Conservation (phyloP, 1,140 invertebrate genomes). For the Drosophila busckii region DNA sequence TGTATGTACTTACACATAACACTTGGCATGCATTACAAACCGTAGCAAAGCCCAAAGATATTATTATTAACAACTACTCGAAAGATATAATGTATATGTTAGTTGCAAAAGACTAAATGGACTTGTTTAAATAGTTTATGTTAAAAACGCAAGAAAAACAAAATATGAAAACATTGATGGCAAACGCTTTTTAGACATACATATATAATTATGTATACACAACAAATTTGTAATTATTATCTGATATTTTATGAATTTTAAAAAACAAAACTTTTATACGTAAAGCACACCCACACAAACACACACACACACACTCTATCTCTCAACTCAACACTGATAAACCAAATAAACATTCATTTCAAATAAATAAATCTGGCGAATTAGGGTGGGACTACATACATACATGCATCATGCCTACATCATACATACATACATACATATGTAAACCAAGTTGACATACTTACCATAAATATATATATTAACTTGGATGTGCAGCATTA, state of each 20-base stretch:
- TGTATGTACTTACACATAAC: conserved; percentile 48
- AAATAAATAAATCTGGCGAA: conserved; percentile 28
- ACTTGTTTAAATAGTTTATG: conserved; percentile 53
- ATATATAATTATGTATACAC: conserved; percentile 35
- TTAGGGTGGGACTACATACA: conserved; percentile 40
- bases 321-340: conserved; percentile 27
- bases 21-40: conserved; percentile 36
- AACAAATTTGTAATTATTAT: conserved; percentile 71
- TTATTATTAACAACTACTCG: conserved; percentile 58
- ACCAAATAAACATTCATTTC: conserved; percentile 58
- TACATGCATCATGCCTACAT: conserved; percentile 26
- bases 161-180: conserved; percentile 25
- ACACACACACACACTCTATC: conserved; percentile 23
- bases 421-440: conserved; percentile 27
- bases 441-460: conserved; percentile 11
- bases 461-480: conserved; percentile 29
- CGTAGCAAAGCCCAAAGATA: conserved; percentile 71
- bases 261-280: conserved; percentile 72
- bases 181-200: conserved; percentile 62
- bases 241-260: conserved; percentile 74
- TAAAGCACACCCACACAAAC: conserved; percentile 43
- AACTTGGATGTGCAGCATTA: conserved; percentile 37
- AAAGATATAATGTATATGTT: conserved; percentile 51
- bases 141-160: conserved; percentile 37
- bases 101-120: conserved; percentile 68